phyloP scores from a whole-genome alignment of 2,113 vertebrate species.

The Emydocephalus ijimae region DNA sequence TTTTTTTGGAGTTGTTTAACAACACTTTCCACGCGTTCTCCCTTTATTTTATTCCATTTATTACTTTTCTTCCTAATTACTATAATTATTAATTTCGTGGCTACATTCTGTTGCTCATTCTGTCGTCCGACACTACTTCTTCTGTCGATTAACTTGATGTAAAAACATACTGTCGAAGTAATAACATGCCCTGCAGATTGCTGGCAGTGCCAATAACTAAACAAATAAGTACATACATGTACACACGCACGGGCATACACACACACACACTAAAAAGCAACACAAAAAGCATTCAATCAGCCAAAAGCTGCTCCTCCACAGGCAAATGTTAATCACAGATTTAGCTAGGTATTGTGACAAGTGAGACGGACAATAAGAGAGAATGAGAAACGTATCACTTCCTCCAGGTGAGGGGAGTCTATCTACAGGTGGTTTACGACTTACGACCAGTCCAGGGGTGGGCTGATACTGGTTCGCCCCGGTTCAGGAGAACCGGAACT shows the following conservation, averaged over 20 bases:
- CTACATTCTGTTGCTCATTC: background rate
- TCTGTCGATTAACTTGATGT: background rate
- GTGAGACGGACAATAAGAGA: no score
- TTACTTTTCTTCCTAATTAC: background rate
- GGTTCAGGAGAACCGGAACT: no score
- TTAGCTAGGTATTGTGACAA: background rate
- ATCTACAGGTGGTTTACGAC: no score
- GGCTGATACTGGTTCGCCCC: no score
- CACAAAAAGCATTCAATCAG: background rate
- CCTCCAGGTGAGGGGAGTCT: no score
- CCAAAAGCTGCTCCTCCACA: background rate
- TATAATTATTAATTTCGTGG: background rate
- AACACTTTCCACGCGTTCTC: background rate
- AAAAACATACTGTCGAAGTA: background rate
- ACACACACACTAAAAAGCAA: no score
- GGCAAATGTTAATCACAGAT: background rate
- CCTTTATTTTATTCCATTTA: background rate
- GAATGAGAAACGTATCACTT: no score
- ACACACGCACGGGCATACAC: accelerated
- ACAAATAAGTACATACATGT: no score
- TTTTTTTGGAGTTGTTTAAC: background rate
- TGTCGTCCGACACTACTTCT: background rate
- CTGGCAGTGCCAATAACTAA: background rate
- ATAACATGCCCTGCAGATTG: background rate
- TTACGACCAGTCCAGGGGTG: no score